Evolutionary conservation across 2,113 vertebrate species (phyloP).

Genomic region (Geothlypis trichas): DNA sequence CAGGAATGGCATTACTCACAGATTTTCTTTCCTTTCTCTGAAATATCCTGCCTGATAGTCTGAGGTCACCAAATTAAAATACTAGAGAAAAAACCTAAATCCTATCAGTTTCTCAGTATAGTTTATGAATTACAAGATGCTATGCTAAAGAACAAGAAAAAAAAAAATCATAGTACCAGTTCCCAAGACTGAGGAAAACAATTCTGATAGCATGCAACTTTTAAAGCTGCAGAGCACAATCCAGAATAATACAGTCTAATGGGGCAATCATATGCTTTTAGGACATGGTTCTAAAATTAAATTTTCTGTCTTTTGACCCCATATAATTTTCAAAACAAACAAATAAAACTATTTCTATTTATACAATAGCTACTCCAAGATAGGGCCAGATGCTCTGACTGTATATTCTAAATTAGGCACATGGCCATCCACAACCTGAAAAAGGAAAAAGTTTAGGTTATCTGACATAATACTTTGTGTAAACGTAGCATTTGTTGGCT

Average conservation of each 20-base stretch:
- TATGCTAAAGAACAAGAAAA: not conserved
- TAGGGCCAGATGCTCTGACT: not conserved
- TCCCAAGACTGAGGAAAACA: not conserved
- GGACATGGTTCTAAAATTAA: not conserved
- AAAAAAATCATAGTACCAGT: not conserved
- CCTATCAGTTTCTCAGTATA: not conserved
- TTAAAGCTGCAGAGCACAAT: not conserved
- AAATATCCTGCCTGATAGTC: conserved; percentile 19
- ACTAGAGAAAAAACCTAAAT: not conserved
- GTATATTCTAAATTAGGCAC: not conserved
- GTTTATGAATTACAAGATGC: not conserved
- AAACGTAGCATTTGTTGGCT: conserved; percentile 3
- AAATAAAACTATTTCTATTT: not conserved
- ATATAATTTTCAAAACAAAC: not conserved
- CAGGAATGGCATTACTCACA: conserved; percentile 9
- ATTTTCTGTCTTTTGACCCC: not conserved
- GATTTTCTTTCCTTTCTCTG: not conserved
- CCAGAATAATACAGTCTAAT: not conserved
- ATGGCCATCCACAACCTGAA: not conserved
- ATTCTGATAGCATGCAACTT: not conserved
- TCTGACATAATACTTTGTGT: not conserved
- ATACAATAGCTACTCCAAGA: not conserved
- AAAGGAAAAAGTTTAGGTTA: not conserved
- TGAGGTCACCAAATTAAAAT: conserved; percentile 9
- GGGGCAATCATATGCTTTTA: not conserved